Base-by-base conservation (phyloP, 2,113 vertebrate genomes). In the Trogon surrucura region DNA sequence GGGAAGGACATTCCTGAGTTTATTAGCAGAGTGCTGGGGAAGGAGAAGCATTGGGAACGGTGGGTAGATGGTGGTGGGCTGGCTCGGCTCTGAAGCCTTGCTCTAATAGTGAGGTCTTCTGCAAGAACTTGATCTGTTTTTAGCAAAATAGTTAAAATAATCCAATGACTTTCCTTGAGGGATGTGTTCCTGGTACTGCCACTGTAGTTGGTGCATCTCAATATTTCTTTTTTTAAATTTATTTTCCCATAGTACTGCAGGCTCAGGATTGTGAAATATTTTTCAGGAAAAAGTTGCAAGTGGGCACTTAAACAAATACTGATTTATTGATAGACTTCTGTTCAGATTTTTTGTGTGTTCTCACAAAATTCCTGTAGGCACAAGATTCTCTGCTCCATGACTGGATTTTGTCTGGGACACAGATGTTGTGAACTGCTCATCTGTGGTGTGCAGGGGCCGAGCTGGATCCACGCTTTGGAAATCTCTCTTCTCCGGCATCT, bases 1-100 rank as follows among this genome's bases (percentile, higher is more conserved):
- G 91, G 60, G 82, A 95, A 96, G 82, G 89, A 74, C 72, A 44
- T 94, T 61, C 62, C 85, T 73, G 74, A 91, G 41, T 50, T 84
- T 89, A 53, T 82, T 72, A 79, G 67, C 21, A 60, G 38, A 74
- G 57, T 21, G 7, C 23, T 1, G 6, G n/a, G 27, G 20, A 67
- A 65, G 32, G 47, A 85, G 29, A 25, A 62, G 13, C 5, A 0
- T 15, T 62, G 44, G 22, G 60, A 79, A 19, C 4, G 2, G 16
- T 73, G 57, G 32, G 20, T 51, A 36, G 60, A 13, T 71, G 61
- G 10, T 58, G 79, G 18, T 80, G 51, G 15, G 9, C 32, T 86
- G 41, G 5, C 58, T 69, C 71, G 5, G 8, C 22, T 85, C 5
- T 27, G 20, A 88, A 62, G 23, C n/a, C 62, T 75, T 60, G 22